Percentiles rank a stretch among this genome's conserved stretches.
Evolutionary conservation across 2,888 invertebrate genomes (phyloP).

Genomic region (Allygus modestus): DNA sequence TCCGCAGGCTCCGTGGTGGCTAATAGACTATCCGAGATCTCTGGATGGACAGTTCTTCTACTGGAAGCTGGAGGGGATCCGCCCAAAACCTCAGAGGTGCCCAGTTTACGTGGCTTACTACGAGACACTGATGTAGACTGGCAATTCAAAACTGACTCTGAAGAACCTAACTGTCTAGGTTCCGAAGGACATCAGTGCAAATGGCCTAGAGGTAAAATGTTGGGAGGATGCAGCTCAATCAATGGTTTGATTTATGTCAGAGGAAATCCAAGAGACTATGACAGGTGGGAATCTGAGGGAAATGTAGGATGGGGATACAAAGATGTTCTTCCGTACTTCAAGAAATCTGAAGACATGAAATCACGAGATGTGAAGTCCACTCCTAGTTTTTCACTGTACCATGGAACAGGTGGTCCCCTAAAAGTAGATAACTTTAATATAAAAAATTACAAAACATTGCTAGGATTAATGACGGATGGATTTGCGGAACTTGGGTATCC

Average conservation of each 20-base stretch:
- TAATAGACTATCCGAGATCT: slow-evolving; percentile 43
- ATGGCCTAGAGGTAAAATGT: slow-evolving; percentile 53
- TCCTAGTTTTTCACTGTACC: slow-evolving; percentile 75
- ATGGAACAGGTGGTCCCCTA: slow-evolving; percentile 82
- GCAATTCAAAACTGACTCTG: slow-evolving; percentile 45
- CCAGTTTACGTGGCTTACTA: neutral
- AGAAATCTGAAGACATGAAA: slow-evolving; percentile 68
- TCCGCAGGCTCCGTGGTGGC: slow-evolving; percentile 55
- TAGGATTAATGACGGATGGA: neutral
- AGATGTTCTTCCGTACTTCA: slow-evolving; percentile 69
- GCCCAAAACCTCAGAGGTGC: slow-evolving; percentile 45
- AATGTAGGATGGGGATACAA: slow-evolving; percentile 70
- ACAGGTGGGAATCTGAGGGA: slow-evolving; percentile 27
- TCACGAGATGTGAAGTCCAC: slow-evolving; percentile 67
- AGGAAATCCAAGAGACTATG: slow-evolving; percentile 27
- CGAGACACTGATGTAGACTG: slow-evolving; percentile 35
- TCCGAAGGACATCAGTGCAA: slow-evolving; percentile 11
- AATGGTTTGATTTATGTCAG: slow-evolving; percentile 34
- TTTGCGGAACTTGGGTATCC: neutral
- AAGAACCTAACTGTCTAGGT: slow-evolving; percentile 38
- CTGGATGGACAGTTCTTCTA: slow-evolving; percentile 55
- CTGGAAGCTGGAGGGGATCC: slow-evolving; percentile 58
- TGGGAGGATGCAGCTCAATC: slow-evolving; percentile 52
- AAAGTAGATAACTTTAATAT: slow-evolving; percentile 80
- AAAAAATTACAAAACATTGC: slow-evolving; percentile 76